Base-by-base conservation (phyloP, 2,888 invertebrate genomes). In the Mayetiola destructor region DNA sequence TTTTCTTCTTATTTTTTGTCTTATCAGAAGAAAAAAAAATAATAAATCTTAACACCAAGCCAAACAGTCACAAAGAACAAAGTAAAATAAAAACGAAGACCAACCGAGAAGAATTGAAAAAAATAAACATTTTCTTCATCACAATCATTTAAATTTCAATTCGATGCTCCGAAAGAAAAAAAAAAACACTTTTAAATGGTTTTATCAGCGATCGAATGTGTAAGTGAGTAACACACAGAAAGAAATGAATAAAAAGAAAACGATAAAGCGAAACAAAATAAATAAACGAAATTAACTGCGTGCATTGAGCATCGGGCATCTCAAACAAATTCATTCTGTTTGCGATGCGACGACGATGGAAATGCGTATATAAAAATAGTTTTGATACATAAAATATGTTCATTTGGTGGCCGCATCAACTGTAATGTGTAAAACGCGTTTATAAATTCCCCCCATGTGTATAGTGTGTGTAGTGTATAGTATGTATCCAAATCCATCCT, bases 341-440 rank as follows among this genome's bases (percentile, higher is more conserved):
- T 48, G 29, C n/a, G 48, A 23, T n/a, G n/a, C n/a, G n/a, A n/a
- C n/a, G n/a, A n/a, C n/a, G n/a, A n/a, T n/a, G n/a, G n/a, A n/a
- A n/a, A n/a, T n/a, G n/a, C n/a, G n/a, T n/a, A n/a, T n/a, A n/a
- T 48, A 48, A 27, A 48, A 48, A 48, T 48, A 48, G 48, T 48
- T n/a, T 48, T 27, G 27, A 48, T 48, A 48, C 16, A 23, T 48
- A 48, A 27, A 27, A 27, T 48, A 48, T 48, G 48, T 23, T 21
- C 23, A 14, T 21, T 37, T 37, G 37, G 12, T 37, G 37, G n/a
- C n/a, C n/a, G n/a, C n/a, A n/a, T n/a, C n/a, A n/a, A n/a, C n/a
- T n/a, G n/a, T n/a, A n/a, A n/a, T n/a, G n/a, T n/a, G n/a, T n/a
- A n/a, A n/a, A n/a, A n/a, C n/a, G n/a, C n/a, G n/a, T n/a, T n/a